Conservation (phyloP, 2,888 invertebrate genomes). For the Cephonodes hylas region DNA sequence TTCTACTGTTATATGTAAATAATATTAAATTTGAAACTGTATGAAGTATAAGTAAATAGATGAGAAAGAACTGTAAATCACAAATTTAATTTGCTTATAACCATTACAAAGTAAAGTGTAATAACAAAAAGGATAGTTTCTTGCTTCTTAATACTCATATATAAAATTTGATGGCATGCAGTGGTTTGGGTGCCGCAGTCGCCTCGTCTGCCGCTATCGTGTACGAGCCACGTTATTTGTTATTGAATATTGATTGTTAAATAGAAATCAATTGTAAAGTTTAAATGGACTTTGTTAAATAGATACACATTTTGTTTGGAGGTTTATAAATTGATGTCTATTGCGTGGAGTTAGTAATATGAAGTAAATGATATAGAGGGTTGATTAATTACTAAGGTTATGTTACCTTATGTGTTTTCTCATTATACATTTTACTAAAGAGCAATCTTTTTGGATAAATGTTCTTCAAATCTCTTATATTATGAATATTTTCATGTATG, state of each 20-base stretch:
- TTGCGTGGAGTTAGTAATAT: background rate
- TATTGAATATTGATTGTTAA: slow-evolving; percentile 1
- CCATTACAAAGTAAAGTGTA: too few relatives aligned
- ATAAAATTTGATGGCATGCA: background rate
- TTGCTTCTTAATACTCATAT: too few relatives aligned
- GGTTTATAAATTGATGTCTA: background rate
- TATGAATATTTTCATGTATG: background rate
- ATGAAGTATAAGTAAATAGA: too few relatives aligned
- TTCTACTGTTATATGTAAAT: too few relatives aligned
- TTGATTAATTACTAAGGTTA: background rate
- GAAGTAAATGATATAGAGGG: background rate
- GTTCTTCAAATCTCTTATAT: background rate
- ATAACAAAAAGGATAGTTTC: too few relatives aligned
- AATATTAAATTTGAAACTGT: too few relatives aligned
- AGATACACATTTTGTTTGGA: background rate
- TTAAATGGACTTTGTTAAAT: background rate
- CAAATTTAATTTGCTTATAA: too few relatives aligned
- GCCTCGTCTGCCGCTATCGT: background rate
- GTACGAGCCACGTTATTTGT: background rate
- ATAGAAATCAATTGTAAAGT: background rate
- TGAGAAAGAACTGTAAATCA: too few relatives aligned
- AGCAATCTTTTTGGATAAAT: background rate
- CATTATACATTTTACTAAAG: background rate
- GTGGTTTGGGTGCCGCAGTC: background rate
- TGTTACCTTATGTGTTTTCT: background rate